These are phyloP conservation scores for Monarcha castaneiventris DNA, from an alignment of 2,113 vertebrate species.

Conservation along the genomic window DNA sequence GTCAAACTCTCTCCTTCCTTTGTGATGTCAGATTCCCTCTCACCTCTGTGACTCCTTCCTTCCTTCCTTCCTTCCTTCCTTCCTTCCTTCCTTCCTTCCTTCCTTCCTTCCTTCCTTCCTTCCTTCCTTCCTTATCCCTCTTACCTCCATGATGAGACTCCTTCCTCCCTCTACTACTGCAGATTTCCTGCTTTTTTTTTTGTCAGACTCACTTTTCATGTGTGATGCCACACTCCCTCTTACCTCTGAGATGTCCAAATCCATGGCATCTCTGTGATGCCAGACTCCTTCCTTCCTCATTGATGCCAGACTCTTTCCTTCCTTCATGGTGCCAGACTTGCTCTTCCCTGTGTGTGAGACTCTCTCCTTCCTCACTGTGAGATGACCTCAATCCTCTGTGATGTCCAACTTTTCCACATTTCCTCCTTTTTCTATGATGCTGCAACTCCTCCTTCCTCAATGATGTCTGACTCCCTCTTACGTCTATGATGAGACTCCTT, in stretches of 20 bases:
- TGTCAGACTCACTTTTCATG: neutral
- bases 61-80: neutral
- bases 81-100: neutral
- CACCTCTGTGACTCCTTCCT: neutral
- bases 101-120: neutral
- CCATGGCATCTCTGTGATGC: neutral
- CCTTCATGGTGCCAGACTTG: neutral
- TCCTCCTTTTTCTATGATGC: neutral
- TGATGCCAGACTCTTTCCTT: neutral
- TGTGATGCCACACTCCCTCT: neutral
- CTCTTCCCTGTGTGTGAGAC: neutral
- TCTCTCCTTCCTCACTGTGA: neutral
- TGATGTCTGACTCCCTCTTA: neutral
- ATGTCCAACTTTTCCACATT: neutral
- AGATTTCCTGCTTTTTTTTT: neutral
- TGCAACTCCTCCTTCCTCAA: neutral
- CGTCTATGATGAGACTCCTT: neutral
- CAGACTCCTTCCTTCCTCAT: neutral
- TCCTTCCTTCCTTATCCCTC: neutral
- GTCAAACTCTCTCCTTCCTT: neutral
- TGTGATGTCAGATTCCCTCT: neutral
- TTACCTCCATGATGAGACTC: neutral
- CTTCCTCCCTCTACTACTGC: neutral
- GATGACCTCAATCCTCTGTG: neutral
- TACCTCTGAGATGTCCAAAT: neutral